Evolutionary conservation across 2,888 invertebrate species (phyloP).

Genomic region (Papilio elwesi): DNA sequence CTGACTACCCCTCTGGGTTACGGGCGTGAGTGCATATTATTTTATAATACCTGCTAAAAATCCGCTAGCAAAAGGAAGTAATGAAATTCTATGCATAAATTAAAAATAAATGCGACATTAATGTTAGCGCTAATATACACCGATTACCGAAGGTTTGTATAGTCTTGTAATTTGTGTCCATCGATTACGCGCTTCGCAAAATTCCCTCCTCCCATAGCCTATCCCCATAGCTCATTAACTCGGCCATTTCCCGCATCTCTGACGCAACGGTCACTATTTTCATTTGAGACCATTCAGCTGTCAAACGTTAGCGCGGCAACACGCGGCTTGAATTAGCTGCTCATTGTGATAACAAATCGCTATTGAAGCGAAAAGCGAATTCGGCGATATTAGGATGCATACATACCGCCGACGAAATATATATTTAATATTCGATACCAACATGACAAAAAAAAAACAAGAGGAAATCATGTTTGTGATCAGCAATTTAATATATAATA

Average conservation of each 20-base stretch:
- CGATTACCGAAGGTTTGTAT: too few species aligned
- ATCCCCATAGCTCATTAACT: conserved; percentile 35
- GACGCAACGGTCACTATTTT: conserved; percentile 40
- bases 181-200: conserved; percentile 11
- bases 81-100: background rate
- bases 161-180: background rate
- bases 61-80: background rate
- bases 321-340: conserved; percentile 39
- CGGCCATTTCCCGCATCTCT: conserved; percentile 37
- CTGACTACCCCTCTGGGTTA: too few species aligned
- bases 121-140: background rate
- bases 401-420: conserved; percentile 5
- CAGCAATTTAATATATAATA: too few species aligned
- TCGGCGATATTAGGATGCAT: conserved; percentile 18
- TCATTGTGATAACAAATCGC: conserved; percentile 44
- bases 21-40: too few species aligned
- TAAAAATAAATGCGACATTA: background rate
- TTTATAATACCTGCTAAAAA: too few species aligned
- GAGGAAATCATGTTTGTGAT: too few species aligned
- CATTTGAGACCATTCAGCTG: conserved; percentile 42
- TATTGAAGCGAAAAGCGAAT: conserved; percentile 38
- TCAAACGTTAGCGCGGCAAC: conserved; percentile 27
- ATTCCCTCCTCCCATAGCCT: conserved; percentile 6
- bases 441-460: too few species aligned
- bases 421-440: background rate